Conservation (phyloP, 2,797 vertebrate genomes). For the Zenarchopterus dispar region DNA sequence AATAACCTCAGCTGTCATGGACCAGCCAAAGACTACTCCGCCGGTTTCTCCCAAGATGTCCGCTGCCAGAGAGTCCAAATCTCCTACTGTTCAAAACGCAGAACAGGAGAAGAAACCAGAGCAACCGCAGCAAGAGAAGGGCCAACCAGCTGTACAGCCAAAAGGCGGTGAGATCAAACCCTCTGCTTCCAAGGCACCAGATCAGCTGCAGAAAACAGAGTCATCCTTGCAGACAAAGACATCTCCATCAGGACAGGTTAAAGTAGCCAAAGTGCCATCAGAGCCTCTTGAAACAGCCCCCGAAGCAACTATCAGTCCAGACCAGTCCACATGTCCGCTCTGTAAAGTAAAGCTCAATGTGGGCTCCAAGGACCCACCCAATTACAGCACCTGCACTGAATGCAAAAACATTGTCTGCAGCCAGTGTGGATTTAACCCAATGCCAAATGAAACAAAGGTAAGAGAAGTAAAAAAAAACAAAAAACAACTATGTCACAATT, state of each 20-base stretch:
- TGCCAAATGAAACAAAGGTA: conserved; percentile 85
- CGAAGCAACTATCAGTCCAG: conserved; percentile 75
- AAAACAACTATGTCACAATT: background rate
- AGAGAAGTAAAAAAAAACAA: conserved; percentile 64
- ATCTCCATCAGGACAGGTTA: conserved; percentile 38
- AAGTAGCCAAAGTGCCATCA: conserved; percentile 45
- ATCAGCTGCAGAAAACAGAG: conserved; percentile 68
- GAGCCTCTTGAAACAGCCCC: conserved; percentile 61
- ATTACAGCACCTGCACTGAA: conserved; percentile 91
- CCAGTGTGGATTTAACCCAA: conserved; percentile 96
- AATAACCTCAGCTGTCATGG: conserved; percentile 88
- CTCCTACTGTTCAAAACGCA: conserved; percentile 40
- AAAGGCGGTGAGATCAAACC: conserved; percentile 36
- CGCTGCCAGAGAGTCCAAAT: conserved; percentile 74
- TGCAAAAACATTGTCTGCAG: conserved; percentile 94
- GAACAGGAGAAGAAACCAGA: conserved; percentile 68
- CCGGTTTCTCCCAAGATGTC: conserved; percentile 77
- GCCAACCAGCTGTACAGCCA: conserved; percentile 6
- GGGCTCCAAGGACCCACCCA: conserved; percentile 85
- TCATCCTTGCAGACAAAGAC: conserved; percentile 75
- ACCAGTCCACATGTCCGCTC: conserved; percentile 84
- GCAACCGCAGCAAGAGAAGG: conserved; percentile 7
- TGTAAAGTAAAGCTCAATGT: conserved; percentile 89
- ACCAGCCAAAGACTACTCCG: conserved; percentile 67
- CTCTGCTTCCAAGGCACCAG: conserved; percentile 42